These are phyloP conservation scores for Bubo scandiacus DNA, from an alignment of 2,113 vertebrate genomes.

Conservation along the genomic window DNA sequence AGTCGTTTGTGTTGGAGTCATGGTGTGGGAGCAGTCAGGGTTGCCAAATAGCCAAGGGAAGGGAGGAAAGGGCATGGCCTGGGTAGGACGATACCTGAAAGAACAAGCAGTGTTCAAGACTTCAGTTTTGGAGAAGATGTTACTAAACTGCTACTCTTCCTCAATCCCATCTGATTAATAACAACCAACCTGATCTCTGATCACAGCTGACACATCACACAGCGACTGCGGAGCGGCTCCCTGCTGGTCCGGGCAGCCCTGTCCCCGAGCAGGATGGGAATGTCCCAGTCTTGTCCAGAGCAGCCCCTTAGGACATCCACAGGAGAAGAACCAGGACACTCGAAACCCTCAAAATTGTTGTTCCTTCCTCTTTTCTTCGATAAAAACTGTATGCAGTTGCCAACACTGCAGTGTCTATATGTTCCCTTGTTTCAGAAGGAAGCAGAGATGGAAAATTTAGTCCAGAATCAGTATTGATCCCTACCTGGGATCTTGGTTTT, in stretches of 20 bases:
- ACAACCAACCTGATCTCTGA: neutral
- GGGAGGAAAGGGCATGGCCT: slow-evolving; percentile 5
- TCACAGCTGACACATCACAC: neutral
- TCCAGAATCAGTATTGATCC: neutral
- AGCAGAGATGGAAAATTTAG: neutral
- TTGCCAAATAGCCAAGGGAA: slow-evolving; percentile 52
- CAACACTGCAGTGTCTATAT: no score
- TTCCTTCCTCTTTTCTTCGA: neutral
- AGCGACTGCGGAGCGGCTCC: neutral
- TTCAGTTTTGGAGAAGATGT: neutral
- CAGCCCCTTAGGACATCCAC: neutral
- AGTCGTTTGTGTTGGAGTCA: slow-evolving; percentile 53
- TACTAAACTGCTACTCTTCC: neutral
- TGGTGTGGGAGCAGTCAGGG: slow-evolving; percentile 19
- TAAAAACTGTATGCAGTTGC: neutral
- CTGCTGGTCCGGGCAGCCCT: neutral
- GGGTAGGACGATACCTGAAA: slow-evolving; percentile 14
- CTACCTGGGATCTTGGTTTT: neutral
- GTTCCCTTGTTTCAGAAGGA: neutral
- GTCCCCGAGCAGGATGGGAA: neutral
- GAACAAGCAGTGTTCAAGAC: neutral
- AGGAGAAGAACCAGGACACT: neutral
- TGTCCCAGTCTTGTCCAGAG: neutral
- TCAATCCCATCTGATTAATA: neutral
- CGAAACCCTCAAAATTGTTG: neutral